These are phyloP conservation scores for Gasteruption jaculator DNA, from an alignment of 2,888 invertebrate species.

Conservation along the genomic window DNA sequence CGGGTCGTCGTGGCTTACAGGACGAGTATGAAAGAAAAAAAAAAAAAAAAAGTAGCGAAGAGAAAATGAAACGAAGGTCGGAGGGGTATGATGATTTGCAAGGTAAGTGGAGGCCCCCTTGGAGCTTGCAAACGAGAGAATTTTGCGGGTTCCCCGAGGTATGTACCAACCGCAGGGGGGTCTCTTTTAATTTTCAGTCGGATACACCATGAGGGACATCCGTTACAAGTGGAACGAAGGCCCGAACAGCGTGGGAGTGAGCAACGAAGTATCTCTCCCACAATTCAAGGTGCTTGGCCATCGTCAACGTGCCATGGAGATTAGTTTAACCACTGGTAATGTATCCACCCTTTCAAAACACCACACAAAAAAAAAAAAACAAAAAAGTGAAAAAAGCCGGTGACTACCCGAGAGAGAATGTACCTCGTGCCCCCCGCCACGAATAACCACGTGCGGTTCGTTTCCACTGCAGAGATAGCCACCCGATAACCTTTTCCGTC, in stretches of 20 bases:
- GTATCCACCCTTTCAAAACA: slow-evolving; percentile 41
- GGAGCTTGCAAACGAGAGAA: slow-evolving; percentile 26
- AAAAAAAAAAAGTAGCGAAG: slow-evolving; percentile 18
- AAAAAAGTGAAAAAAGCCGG: slow-evolving; percentile 10
- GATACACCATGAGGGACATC: slow-evolving; percentile 97
- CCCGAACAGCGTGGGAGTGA: slow-evolving; percentile 91
- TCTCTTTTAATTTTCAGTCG: slow-evolving; percentile 69
- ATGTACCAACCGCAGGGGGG: slow-evolving; percentile 50
- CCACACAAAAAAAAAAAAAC: slow-evolving; percentile 14
- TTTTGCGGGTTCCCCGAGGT: slow-evolving; percentile 43
- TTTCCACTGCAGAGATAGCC: too few relatives aligned
- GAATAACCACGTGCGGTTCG: too few relatives aligned
- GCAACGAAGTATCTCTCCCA: slow-evolving; percentile 93
- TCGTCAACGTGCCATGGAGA: slow-evolving; percentile 93
- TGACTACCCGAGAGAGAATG: not conserved
- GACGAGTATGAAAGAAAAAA: slow-evolving; percentile 21
- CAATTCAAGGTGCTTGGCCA: slow-evolving; percentile 98
- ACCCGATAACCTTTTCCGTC: too few relatives aligned
- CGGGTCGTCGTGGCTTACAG: slow-evolving; percentile 4
- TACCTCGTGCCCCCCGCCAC: slow-evolving; percentile 21
- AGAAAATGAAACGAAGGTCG: slow-evolving; percentile 18
- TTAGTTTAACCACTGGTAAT: slow-evolving; percentile 94
- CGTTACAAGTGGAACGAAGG: slow-evolving; percentile 97
- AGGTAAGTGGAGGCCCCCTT: slow-evolving; percentile 41
- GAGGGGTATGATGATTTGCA: slow-evolving; percentile 14